phyloP scores from a whole-genome alignment of 1,140 invertebrate genomes.

The Lineus longissimus region DNA sequence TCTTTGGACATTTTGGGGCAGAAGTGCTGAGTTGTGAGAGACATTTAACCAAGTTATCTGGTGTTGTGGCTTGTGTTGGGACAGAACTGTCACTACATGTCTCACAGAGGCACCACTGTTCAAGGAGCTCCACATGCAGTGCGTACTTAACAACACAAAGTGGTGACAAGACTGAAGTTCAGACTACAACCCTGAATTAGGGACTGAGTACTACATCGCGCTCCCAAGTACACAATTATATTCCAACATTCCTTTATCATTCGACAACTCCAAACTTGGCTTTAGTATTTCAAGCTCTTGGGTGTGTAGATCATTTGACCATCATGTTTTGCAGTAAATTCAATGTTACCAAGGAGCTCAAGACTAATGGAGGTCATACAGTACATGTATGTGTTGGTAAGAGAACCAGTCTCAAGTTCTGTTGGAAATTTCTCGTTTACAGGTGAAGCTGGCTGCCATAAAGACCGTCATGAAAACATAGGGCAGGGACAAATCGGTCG shows the following conservation, averaged over 20 bases:
- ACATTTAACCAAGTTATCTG: too few relatives aligned
- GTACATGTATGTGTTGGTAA: not conserved
- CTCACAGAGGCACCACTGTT: not conserved
- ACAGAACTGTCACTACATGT: not conserved
- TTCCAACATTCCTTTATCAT: too few relatives aligned
- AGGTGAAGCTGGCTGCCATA: slow-evolving; percentile 52
- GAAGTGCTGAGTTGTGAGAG: not conserved
- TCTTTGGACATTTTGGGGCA: not conserved
- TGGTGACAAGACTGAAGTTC: too few relatives aligned
- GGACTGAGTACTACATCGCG: too few relatives aligned
- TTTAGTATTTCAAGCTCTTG: too few relatives aligned
- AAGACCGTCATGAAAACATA: slow-evolving; percentile 59
- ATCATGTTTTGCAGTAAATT: not conserved
- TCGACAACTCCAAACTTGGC: too few relatives aligned
- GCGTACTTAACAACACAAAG: not conserved
- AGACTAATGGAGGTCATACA: not conserved
- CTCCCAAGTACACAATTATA: too few relatives aligned
- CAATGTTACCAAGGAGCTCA: not conserved
- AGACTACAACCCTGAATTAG: too few relatives aligned
- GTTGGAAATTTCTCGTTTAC: slow-evolving; percentile 13
- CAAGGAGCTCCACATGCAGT: not conserved
- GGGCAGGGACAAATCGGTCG: slow-evolving; percentile 56
- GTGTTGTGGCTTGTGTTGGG: not conserved
- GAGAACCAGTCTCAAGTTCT: not conserved
- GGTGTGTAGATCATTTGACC: too few relatives aligned